Evolutionary conservation across 2,888 invertebrate species (phyloP).

Genomic region (Eristalis arbustorum): DNA sequence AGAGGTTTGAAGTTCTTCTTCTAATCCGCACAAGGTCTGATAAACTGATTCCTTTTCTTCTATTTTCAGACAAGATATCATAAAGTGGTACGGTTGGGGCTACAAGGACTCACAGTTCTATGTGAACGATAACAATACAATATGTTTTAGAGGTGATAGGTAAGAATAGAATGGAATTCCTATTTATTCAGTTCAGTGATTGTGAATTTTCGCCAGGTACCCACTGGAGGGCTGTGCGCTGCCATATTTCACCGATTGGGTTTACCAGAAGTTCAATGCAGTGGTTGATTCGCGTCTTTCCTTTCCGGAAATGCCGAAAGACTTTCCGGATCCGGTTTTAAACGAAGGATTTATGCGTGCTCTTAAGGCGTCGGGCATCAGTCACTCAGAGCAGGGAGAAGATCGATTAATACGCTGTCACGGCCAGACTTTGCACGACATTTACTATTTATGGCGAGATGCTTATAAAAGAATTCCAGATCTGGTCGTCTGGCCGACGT

Average conservation of each 20-base stretch:
- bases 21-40: neutral
- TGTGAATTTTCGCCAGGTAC: slow-evolving; percentile 83
- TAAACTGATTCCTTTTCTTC: slow-evolving; percentile 73
- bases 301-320: slow-evolving; percentile 82
- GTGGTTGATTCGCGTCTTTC: slow-evolving; percentile 81
- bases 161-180: slow-evolving; percentile 78
- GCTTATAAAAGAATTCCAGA: slow-evolving; percentile 93
- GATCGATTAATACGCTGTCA: slow-evolving; percentile 94
- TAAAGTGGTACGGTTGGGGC: slow-evolving; percentile 99
- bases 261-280: slow-evolving; percentile 86
- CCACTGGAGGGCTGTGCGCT: slow-evolving; percentile 85
- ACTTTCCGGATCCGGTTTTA: slow-evolving; percentile 85
- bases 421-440: slow-evolving; percentile 96
- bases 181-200: neutral
- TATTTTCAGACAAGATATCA: slow-evolving; percentile 92
- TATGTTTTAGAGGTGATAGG: slow-evolving; percentile 92
- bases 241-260: slow-evolving; percentile 92
- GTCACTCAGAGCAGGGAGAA: slow-evolving; percentile 87
- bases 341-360: slow-evolving; percentile 83
- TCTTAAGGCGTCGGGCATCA: slow-evolving; percentile 82
- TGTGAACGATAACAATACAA: slow-evolving; percentile 82
- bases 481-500: slow-evolving; percentile 94
- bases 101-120: slow-evolving; percentile 96
- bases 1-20: slow-evolving; percentile 73
- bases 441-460: slow-evolving; percentile 88